phyloP scores from a whole-genome alignment of 1,140 invertebrate species.

The Mycetomoellerius zeteki region DNA sequence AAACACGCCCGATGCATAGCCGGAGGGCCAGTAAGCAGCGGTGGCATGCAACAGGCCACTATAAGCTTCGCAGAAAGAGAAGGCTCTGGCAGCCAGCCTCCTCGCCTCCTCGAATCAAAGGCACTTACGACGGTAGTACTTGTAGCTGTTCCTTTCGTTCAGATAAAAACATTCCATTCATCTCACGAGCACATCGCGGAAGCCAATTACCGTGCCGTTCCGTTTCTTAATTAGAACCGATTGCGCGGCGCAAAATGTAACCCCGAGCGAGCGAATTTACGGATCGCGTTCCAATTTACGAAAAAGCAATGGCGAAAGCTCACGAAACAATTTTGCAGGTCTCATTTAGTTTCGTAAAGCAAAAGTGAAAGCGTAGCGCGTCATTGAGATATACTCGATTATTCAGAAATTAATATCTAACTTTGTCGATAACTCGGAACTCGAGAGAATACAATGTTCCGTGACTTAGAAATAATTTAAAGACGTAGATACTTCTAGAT shows the following conservation, averaged over 20 bases:
- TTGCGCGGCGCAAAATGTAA: constrained; percentile 55
- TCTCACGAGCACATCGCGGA: constrained; percentile 68
- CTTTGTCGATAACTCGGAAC: not conserved
- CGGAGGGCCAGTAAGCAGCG: constrained; percentile 65
- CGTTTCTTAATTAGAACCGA: constrained; percentile 75
- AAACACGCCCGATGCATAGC: constrained; percentile 73
- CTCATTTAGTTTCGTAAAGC: constrained; percentile 29
- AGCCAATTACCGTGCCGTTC: constrained; percentile 71
- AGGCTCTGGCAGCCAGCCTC: constrained; percentile 54
- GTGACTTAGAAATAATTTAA: not conserved
- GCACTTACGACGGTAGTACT: constrained; percentile 70
- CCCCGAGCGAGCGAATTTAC: constrained; percentile 24
- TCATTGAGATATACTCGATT: constrained; percentile 35
- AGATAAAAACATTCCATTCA: constrained; percentile 76
- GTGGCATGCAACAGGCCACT: constrained; percentile 75
- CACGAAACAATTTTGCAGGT: constrained; percentile 31
- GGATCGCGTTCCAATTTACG: constrained; percentile 39
- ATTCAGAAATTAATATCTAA: constrained; percentile 27
- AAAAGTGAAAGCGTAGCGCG: constrained; percentile 51
- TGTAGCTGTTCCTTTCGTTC: constrained; percentile 67
- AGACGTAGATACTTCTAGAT: not conserved
- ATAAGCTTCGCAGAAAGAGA: constrained; percentile 71
- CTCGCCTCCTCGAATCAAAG: constrained; percentile 69
- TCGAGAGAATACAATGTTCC: not conserved
- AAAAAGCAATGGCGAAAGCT: constrained; percentile 28